Evolutionary conservation across 2,888 invertebrate genomes (phyloP).

Genomic region (Synergus laeviventris): DNA sequence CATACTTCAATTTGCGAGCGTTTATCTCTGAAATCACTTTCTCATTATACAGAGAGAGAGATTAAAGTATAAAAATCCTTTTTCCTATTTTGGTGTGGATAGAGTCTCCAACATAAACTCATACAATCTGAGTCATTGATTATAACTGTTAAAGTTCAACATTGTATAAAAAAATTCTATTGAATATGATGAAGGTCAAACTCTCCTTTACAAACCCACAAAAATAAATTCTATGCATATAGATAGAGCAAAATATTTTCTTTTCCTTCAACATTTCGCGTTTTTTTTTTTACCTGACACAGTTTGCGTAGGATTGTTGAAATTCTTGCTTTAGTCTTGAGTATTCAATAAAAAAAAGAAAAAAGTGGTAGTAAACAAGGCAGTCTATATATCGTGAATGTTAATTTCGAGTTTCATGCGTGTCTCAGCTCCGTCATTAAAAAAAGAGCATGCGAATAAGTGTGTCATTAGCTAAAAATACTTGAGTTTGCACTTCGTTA

Average conservation of each 20-base stretch:
- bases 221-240: neutral
- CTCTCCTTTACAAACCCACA: neutral
- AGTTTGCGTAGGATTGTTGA: constrained; percentile 12
- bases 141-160: neutral
- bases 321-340: neutral
- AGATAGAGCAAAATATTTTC: constrained; percentile 33
- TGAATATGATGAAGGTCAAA: neutral
- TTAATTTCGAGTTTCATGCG: neutral
- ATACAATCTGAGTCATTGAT: neutral
- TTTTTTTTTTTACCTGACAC: neutral
- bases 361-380: constrained; percentile 1
- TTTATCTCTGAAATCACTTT: no score
- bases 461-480: constrained; percentile 58
- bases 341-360: neutral
- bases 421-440: neutral
- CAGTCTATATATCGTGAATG: neutral
- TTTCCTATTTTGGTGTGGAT: no score
- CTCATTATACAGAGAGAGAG: no score
- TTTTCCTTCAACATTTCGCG: neutral
- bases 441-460: constrained; percentile 54
- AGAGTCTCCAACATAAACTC: no score
- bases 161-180: neutral
- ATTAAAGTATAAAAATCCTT: no score
- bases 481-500: constrained; percentile 49
- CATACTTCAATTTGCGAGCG: no score